Percentiles rank a stretch among this genome's conserved stretches.
Evolutionary conservation across 2,113 vertebrate genomes (phyloP).

Genomic region (Pelecanus crispus): DNA sequence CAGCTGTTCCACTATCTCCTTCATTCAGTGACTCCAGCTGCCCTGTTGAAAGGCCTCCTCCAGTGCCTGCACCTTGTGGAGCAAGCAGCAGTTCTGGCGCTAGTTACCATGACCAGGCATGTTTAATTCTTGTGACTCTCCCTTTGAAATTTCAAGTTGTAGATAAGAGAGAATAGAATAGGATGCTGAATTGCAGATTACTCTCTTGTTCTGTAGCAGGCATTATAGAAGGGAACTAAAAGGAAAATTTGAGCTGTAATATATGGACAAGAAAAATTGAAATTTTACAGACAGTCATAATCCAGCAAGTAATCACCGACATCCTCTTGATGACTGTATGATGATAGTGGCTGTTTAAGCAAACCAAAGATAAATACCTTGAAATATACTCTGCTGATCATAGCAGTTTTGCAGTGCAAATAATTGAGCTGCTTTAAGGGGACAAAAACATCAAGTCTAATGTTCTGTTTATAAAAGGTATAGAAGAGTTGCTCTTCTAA

Average conservation of each 20-base stretch:
- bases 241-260: not conserved
- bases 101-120: constrained; percentile 83
- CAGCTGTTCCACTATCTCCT: constrained; percentile 77
- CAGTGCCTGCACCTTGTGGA: constrained; percentile 83
- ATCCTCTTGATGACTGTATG: not conserved
- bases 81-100: constrained; percentile 73
- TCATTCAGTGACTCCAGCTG: constrained; percentile 87
- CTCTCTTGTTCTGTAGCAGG: not conserved
- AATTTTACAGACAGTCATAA: not conserved
- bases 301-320: not conserved
- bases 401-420: not conserved
- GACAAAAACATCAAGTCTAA: not conserved
- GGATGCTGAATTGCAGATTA: not conserved
- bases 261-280: not conserved
- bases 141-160: not conserved
- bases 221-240: not conserved
- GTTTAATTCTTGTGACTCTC: constrained; percentile 19
- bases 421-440: not conserved
- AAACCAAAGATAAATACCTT: not conserved
- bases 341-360: not conserved
- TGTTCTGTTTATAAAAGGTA: not conserved
- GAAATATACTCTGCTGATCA: not conserved
- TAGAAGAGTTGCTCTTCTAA: not conserved
- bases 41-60: constrained; percentile 87
- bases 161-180: not conserved